Evolutionary conservation across 30 jellyfish, hydroid and myxozoan species (phyloP), one percentile per base, ranked within the genome.

Genomic region (Kudoa iwatai): DNA sequence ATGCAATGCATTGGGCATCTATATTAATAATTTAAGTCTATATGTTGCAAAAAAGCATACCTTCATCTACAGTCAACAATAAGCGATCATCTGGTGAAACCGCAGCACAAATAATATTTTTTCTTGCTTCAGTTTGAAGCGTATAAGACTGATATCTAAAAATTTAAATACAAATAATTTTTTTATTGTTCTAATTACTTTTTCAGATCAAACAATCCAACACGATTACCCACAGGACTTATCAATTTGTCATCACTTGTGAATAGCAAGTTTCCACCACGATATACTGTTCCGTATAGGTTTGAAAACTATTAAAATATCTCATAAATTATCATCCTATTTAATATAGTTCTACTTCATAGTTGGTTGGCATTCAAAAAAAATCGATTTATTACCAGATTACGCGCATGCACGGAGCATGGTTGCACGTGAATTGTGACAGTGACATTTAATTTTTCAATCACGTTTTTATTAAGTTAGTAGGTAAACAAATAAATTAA

Each of bases 221-320:
- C 83, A 21, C 98, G 38, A 47, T 79, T 79, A 31, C 98, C 98
- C 53, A 79, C 98, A 17, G 98, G 98, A 42, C 98, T 62, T 18
- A 79, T 45, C 19, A 61, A 50, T 22, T 79, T 84, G 9, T 83
- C 88, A 47, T 50, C 55, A 19, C 63, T 30, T 15, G 83, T 43
- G 53, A 79, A 79, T 2, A 65, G 47, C 3, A 79, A 20, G 33
- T 79, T 79, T 41, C 98, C 98, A 52, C 52, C 56, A 39, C 50
- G 41, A 38, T 79, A 79, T 11, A 58, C 86, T 21, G 98, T 62
- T 3, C 98, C 98, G 58, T 64, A 82, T n/a, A 79, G 59, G 53
- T 79, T 79, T 25, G 62, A 47, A 32, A 79, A 63, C 98, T 79
- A 53, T 28, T n/a, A 28, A n/a, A n/a, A n/a, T n/a, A n/a, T n/a